Evolutionary conservation across 1,140 invertebrate species (phyloP).

Genomic region (Dolichoris vasculosae): DNA sequence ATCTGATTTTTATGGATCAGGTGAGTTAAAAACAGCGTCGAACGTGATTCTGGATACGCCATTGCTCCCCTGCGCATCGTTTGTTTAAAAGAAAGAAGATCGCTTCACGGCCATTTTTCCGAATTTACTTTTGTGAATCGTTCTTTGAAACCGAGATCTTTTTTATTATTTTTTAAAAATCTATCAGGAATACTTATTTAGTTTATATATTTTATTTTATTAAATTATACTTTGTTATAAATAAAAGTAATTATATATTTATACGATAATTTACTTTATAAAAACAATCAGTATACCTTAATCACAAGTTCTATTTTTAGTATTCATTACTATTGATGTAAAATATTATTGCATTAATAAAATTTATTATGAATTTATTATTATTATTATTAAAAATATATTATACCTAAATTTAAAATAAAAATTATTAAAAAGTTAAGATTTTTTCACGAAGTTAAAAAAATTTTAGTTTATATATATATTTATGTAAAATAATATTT

Average conservation of each 20-base stretch:
- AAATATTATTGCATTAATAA: no score
- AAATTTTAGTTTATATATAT: no score
- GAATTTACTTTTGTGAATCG: background rate
- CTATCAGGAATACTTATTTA: background rate
- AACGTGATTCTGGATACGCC: conserved; percentile 23
- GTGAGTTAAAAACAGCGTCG: background rate
- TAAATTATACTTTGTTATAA: background rate
- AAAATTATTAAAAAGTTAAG: no score
- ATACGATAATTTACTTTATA: background rate
- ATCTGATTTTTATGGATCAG: conserved; percentile 22
- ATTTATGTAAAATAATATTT: no score
- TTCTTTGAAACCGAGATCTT: background rate
- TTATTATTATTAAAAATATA: no score
- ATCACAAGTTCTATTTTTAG: no score
- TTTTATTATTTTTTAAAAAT: background rate
- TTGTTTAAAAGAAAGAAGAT: background rate
- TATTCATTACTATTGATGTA: no score
- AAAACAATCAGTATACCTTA: no score
- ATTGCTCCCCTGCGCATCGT: conserved; percentile 33
- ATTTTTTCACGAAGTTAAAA: no score
- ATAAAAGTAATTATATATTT: background rate
- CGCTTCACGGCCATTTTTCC: background rate
- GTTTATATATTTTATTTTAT: background rate
- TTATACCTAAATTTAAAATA: no score
- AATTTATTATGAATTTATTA: no score